A percentile compares a stretch with the other conserved stretches of the same genome.
Conservation (phyloP, 2,113 vertebrate genomes). For the Grammomys dolichurus region DNA sequence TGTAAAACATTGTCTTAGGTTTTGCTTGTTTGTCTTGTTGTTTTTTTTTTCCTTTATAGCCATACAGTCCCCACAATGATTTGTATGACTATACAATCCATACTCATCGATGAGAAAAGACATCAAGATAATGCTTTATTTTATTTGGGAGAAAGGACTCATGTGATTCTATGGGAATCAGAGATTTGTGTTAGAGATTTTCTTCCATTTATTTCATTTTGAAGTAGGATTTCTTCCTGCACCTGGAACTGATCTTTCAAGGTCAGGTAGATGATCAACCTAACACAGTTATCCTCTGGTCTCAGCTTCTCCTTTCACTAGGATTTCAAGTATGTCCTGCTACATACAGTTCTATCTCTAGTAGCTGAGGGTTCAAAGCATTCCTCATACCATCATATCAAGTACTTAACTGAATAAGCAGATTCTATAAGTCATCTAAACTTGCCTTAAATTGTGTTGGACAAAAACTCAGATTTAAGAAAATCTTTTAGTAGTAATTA, state of each 20-base stretch:
- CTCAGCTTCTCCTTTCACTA: not conserved
- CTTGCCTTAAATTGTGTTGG: not conserved
- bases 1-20: conserved; percentile 56
- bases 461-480: not conserved
- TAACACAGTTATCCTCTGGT: too few relatives aligned
- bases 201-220: not conserved
- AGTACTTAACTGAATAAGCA: not conserved
- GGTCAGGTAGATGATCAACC: not conserved
- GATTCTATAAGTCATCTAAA: not conserved
- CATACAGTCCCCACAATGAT: not conserved
- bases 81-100: conserved; percentile 39
- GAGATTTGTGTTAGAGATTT: not conserved
- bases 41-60: not conserved
- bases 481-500: not conserved
- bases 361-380: too few relatives aligned
- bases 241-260: not conserved
- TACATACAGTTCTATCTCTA: not conserved
- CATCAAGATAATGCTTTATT: not conserved
- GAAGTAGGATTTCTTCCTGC: not conserved
- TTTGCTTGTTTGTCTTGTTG: too few relatives aligned
- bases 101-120: conserved; percentile 13
- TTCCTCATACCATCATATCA: too few relatives aligned
- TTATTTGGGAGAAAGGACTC: not conserved
- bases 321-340: not conserved
- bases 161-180: not conserved